phyloP scores from a whole-genome alignment of 1,140 invertebrate species.

The Heliconius congener region DNA sequence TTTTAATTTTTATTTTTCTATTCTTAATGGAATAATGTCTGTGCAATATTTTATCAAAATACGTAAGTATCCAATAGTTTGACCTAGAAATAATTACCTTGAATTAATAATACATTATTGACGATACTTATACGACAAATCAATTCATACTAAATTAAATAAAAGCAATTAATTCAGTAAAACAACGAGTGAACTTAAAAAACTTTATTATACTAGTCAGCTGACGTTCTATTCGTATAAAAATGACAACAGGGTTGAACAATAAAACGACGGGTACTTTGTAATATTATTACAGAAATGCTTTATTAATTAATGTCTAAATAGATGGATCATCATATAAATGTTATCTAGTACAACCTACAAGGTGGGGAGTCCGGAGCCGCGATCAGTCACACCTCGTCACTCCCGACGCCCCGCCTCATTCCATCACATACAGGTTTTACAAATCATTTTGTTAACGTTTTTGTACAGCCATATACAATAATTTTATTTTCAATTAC shows the following conservation, averaged over 20 bases:
- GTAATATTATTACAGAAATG: conserved; percentile 83
- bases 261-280: conserved; percentile 72
- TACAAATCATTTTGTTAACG: conserved; percentile 81
- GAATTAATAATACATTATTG: conserved; percentile 3
- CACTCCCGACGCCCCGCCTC: conserved; percentile 67
- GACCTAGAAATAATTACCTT: not conserved
- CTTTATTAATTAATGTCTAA: conserved; percentile 83
- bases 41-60: conserved; percentile 15
- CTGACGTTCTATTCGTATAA: conserved; percentile 1
- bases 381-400: conserved; percentile 55
- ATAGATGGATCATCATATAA: conserved; percentile 82
- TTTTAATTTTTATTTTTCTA: conserved; percentile 12
- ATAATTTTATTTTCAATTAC: conserved; percentile 82
- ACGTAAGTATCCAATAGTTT: conserved; percentile 11
- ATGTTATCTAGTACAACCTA: conserved; percentile 83
- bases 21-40: conserved; percentile 15
- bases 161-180: not conserved
- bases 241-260: conserved; percentile 7
- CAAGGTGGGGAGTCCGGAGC: conserved; percentile 69
- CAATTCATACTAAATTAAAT: conserved; percentile 3
- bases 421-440: conserved; percentile 79
- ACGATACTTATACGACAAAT: conserved; percentile 11
- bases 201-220: conserved; percentile 6
- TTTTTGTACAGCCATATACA: conserved; percentile 83
- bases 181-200: conserved; percentile 1